Evolutionary conservation across 2,797 vertebrate genomes (phyloP).

Genomic region (Premnoplex brunnescens): DNA sequence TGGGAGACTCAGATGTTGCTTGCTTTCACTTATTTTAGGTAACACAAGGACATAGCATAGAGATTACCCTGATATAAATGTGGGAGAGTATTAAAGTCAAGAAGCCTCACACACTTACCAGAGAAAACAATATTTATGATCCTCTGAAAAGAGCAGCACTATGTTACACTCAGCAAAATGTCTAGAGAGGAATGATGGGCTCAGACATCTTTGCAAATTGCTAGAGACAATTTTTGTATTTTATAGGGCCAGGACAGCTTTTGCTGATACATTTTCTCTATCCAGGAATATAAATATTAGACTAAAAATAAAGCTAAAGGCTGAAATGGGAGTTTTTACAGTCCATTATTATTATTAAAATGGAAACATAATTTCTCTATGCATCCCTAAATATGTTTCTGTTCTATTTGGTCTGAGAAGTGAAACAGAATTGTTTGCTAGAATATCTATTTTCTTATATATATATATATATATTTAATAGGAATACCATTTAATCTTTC

Average conservation of each 20-base stretch:
- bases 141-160: neutral
- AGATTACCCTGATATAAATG: neutral
- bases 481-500: neutral
- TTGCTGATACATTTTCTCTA: neutral
- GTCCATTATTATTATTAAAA: neutral
- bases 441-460: neutral
- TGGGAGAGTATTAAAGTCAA: neutral
- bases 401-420: neutral
- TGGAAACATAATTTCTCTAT: neutral
- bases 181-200: neutral
- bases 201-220: neutral
- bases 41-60: neutral
- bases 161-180: neutral
- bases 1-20: neutral
- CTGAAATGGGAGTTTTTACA: neutral
- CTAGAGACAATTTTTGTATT: neutral
- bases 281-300: neutral
- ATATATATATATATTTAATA: neutral
- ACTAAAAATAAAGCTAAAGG: neutral
- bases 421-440: neutral
- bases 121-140: neutral
- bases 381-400: neutral
- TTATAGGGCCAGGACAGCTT: neutral
- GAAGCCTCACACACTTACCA: neutral
- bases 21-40: neutral